Base-by-base conservation (phyloP, 2,888 invertebrate genomes). In the Zaprionus bogoriensis region DNA sequence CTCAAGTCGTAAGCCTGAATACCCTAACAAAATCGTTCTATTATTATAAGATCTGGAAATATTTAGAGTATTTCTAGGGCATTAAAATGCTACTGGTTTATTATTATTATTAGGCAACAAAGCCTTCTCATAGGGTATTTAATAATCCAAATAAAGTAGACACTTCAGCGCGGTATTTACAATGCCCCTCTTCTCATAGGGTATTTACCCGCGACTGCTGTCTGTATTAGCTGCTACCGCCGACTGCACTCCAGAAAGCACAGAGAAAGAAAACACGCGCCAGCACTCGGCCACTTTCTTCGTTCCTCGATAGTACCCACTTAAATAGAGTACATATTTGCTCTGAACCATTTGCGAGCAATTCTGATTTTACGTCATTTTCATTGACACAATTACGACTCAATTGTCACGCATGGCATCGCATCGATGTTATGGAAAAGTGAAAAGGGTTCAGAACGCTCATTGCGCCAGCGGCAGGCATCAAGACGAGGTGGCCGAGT, bases 401-500 rank as follows among this genome's bases (percentile, higher is more conserved):
- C n/a, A 27, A 17, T 22, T 51, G 32, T 22, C 1, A 12, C 25
- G 20, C 7, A 27, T 4, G 32, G 25, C 46, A 45, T 32, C 32
- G 22, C n/a, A n/a, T n/a, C n/a, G n/a, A n/a, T n/a, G n/a, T n/a
- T n/a, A 36, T 20, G 28, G n/a, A 46, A 25, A 10, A 17, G 4
- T 23, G 10, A 30, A 39, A 44, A 53, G 47, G 58, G 57, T 52
- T 74, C 58, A 74, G 74, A 69, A 59, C 36, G 17, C 6, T 51
- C 58, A 57, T 74, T 73, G 45, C 19, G 57, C 46, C 6, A 62
- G 25, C 45, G 20, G 10, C 44, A 4, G 32, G 9, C 65, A 60
- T n/a, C 38, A 60, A 14, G 95, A 95, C 95, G 94, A 94, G 94
- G 94, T 95, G 95, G 94, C 95, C 95, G 95, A 95, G 95, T 94